phyloP scores from a whole-genome alignment of 2,888 invertebrate species.

The Ommatoiulus sabulosus region DNA sequence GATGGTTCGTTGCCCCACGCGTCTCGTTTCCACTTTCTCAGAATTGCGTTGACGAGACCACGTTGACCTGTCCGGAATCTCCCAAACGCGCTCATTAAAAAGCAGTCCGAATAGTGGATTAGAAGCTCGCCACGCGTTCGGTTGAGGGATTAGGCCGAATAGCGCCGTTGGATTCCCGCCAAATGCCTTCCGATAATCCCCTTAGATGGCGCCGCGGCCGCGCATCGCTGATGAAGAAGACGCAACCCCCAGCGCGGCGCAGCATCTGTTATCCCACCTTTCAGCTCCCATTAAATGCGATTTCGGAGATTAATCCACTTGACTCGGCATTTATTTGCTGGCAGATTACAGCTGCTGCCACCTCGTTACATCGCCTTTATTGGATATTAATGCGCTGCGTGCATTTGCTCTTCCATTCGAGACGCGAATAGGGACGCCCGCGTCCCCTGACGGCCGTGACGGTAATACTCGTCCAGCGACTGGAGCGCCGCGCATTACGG shows the following conservation, averaged over 20 bases:
- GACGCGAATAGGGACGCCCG: background rate
- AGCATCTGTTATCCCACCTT: slow-evolving; percentile 33
- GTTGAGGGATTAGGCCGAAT: background rate
- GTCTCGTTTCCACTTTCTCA: too few relatives aligned
- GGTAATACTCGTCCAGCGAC: too few relatives aligned
- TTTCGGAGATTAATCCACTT: slow-evolving; percentile 50
- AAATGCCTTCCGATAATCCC: background rate
- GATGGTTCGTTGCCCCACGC: too few relatives aligned
- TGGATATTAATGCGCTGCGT: slow-evolving; percentile 31
- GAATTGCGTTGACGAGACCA: background rate
- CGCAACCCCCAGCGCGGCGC: background rate
- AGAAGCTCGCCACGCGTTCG: background rate
- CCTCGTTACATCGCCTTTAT: slow-evolving; percentile 25
- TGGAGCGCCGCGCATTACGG: too few relatives aligned
- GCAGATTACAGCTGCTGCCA: slow-evolving; percentile 50
- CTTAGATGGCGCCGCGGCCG: slow-evolving; percentile 28
- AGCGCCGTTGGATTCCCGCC: background rate
- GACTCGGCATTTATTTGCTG: slow-evolving; percentile 52
- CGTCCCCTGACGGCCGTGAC: background rate
- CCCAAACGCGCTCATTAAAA: background rate
- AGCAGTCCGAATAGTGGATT: background rate
- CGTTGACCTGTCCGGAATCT: background rate
- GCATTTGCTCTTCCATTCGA: slow-evolving; percentile 18
- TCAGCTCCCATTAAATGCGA: slow-evolving; percentile 43
- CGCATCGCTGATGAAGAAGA: too few relatives aligned